phyloP scores from a whole-genome alignment of 1,140 invertebrate genomes.

The Hylaeus anthracinus region DNA sequence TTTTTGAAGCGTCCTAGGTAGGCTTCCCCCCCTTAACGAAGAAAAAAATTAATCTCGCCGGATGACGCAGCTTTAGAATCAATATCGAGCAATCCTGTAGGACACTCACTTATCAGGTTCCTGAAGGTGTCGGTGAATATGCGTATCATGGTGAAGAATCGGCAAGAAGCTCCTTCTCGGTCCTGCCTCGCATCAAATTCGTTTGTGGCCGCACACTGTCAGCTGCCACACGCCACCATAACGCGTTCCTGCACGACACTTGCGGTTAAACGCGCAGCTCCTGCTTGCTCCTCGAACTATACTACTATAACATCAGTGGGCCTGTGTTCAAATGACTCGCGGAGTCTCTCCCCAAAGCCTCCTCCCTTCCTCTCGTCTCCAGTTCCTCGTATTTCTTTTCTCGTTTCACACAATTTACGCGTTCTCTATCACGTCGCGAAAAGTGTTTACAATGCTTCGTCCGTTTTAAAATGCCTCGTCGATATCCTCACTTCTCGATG shows the following conservation, averaged over 20 bases:
- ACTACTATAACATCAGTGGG: conserved; percentile 51
- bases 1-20: neutral
- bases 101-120: conserved; percentile 77
- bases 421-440: neutral
- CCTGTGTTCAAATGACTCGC: conserved; percentile 39
- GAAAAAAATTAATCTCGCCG: neutral
- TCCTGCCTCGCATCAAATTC: conserved; percentile 41
- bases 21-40: neutral
- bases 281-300: conserved; percentile 37
- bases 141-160: conserved; percentile 72
- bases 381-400: conserved; percentile 3
- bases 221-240: conserved; percentile 69
- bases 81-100: neutral
- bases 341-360: conserved; percentile 41
- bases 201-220: conserved; percentile 50
- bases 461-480: neutral
- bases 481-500: neutral
- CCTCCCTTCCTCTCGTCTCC: neutral
- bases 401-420: neutral
- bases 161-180: conserved; percentile 35
- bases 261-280: conserved; percentile 25
- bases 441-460: neutral
- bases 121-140: conserved; percentile 76
- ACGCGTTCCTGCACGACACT: conserved; percentile 59
- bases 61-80: neutral